phyloP scores from a whole-genome alignment of 2,888 invertebrate genomes.

The Matsumyia berberina region DNA sequence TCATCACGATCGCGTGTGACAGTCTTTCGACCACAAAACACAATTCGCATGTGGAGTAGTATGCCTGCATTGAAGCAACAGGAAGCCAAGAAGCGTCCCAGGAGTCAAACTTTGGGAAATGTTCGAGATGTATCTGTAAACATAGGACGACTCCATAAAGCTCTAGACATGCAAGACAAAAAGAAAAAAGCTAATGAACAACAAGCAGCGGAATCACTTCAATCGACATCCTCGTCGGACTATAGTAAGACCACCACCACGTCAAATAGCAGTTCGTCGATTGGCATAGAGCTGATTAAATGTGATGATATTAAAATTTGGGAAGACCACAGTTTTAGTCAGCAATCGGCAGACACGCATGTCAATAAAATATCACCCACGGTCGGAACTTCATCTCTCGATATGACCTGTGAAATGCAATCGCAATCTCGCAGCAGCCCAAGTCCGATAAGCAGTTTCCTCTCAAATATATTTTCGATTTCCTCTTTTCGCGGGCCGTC shows the following conservation, averaged over 20 bases:
- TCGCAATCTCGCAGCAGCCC: slow-evolving; percentile 77
- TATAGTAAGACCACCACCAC: slow-evolving; percentile 64
- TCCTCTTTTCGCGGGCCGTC: slow-evolving; percentile 77
- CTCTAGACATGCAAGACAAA: slow-evolving; percentile 55
- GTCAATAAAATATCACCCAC: slow-evolving; percentile 62
- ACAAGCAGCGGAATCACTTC: slow-evolving; percentile 36
- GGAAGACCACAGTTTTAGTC: slow-evolving; percentile 80
- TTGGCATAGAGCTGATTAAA: slow-evolving; percentile 81
- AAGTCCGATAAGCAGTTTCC: slow-evolving; percentile 80
- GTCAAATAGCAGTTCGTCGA: slow-evolving; percentile 57
- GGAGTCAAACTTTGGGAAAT: slow-evolving; percentile 56
- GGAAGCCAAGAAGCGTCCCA: slow-evolving; percentile 46
- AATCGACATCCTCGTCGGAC: slow-evolving; percentile 75
- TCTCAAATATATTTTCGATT: slow-evolving; percentile 81
- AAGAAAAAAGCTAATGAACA: slow-evolving; percentile 21
- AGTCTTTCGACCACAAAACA: slow-evolving; percentile 34
- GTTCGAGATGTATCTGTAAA: slow-evolving; percentile 64
- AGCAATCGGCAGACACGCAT: slow-evolving; percentile 40
- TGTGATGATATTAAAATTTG: slow-evolving; percentile 84
- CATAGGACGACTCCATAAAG: slow-evolving; percentile 61
- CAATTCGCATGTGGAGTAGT: slow-evolving; percentile 78
- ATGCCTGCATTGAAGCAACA: slow-evolving; percentile 76
- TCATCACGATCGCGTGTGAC: neutral
- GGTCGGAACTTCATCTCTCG: slow-evolving; percentile 40
- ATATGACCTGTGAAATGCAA: slow-evolving; percentile 38